phyloP scores from a whole-genome alignment of 2,113 vertebrate genomes.

The Varanus salvator region DNA sequence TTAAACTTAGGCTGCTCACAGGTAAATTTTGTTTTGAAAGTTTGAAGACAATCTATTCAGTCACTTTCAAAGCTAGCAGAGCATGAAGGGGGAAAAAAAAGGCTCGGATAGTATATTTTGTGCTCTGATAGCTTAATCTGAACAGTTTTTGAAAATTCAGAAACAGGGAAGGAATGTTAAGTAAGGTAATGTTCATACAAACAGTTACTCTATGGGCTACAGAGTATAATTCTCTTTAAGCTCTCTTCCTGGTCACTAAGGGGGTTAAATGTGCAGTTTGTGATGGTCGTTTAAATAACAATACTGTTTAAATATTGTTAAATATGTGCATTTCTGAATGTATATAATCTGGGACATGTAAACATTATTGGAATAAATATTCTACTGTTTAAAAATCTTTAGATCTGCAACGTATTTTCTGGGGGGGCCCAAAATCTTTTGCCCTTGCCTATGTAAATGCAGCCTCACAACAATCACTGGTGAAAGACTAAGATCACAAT shows the following conservation, averaged over 20 bases:
- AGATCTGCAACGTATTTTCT: background rate
- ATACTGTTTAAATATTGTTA: background rate
- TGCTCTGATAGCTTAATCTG: conserved; percentile 11
- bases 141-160: conserved; percentile 12
- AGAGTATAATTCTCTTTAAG: background rate
- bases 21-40: conserved; percentile 5
- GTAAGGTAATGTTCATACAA: background rate
- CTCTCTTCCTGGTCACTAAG: background rate
- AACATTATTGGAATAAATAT: background rate
- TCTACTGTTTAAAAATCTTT: background rate
- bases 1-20: background rate
- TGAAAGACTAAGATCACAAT: too few relatives aligned
- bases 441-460: background rate
- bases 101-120: background rate
- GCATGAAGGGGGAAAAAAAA: background rate
- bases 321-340: background rate
- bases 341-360: background rate
- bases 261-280: background rate
- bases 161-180: background rate
- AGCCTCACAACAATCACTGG: background rate
- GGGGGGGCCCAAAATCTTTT: background rate
- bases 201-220: background rate
- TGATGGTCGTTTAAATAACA: background rate
- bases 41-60: conserved; percentile 35
- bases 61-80: conserved; percentile 13